A percentile compares a stretch with the other conserved stretches of the same genome.
Evolutionary conservation across 2,113 vertebrate species (phyloP).

Genomic region (Hippoglossus stenolepis): DNA sequence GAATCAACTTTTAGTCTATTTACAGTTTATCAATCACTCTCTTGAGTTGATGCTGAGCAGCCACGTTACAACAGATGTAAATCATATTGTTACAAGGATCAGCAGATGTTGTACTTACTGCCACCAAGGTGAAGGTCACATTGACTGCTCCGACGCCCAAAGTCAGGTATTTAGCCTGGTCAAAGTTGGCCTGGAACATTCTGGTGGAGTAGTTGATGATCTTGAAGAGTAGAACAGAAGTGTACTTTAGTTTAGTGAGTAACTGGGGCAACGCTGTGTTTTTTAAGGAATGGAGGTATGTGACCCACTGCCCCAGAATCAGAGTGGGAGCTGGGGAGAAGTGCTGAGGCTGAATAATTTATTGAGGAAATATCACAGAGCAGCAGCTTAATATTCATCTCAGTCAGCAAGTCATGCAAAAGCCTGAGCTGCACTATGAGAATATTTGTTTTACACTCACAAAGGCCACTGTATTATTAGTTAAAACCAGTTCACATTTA

Average conservation of each 20-base stretch:
- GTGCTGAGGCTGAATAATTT: constrained; percentile 17
- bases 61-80: neutral
- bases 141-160: constrained; percentile 74
- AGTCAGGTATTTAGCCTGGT: constrained; percentile 76
- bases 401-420: neutral
- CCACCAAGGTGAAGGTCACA: constrained; percentile 79
- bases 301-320: constrained; percentile 31
- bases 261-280: constrained; percentile 1
- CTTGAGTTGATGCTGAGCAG: too few relatives aligned
- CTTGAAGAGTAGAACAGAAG: constrained; percentile 53
- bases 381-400: constrained; percentile 1
- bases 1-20: neutral
- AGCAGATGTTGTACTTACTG: constrained; percentile 59
- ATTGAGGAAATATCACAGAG: neutral
- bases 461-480: too few relatives aligned
- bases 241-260: constrained; percentile 8
- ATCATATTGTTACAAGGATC: neutral
- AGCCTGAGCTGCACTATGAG: too few relatives aligned
- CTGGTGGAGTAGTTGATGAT: constrained; percentile 83
- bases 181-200: constrained; percentile 75
- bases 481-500: too few relatives aligned
- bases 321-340: neutral
- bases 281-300: too few relatives aligned
- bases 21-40: neutral
- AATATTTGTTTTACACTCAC: too few relatives aligned